Conservation (phyloP, 1,140 invertebrate genomes). For the Hydropsyche tenuis region DNA sequence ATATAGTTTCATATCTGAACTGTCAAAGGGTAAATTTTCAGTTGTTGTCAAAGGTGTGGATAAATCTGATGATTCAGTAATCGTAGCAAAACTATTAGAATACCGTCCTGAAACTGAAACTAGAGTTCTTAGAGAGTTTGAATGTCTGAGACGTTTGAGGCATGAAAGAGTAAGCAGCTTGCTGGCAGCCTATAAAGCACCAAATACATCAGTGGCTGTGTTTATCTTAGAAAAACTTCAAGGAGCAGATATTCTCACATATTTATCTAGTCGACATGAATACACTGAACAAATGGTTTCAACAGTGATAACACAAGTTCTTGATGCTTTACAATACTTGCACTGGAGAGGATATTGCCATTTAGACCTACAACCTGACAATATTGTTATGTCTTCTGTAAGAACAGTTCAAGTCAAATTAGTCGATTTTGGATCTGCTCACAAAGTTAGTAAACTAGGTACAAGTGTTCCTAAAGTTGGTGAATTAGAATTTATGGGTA, state of each 20-base stretch:
- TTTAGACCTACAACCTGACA: constrained; percentile 94
- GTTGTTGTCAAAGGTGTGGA: constrained; percentile 84
- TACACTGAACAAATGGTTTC: constrained; percentile 92
- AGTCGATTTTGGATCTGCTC: constrained; percentile 87
- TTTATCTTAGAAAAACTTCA: constrained; percentile 88
- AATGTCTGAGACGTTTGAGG: constrained; percentile 77
- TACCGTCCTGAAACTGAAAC: constrained; percentile 70
- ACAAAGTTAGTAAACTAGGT: constrained; percentile 80
- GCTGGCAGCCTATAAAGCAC: constrained; percentile 73
- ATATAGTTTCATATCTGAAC: constrained; percentile 84
- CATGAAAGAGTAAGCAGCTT: constrained; percentile 86
- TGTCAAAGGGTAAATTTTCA: constrained; percentile 84
- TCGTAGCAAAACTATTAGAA: constrained; percentile 83
- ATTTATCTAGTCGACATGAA: constrained; percentile 83
- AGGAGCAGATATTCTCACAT: constrained; percentile 90
- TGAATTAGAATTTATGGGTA: constrained; percentile 75
- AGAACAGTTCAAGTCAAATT: constrained; percentile 88
- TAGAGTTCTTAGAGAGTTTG: constrained; percentile 78
- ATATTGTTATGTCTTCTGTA: constrained; percentile 92
- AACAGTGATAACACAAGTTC: constrained; percentile 79
- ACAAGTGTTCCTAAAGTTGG: constrained; percentile 72
- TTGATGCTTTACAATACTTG: constrained; percentile 89
- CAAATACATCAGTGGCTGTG: constrained; percentile 70
- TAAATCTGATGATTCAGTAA: constrained; percentile 71
- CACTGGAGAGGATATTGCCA: constrained; percentile 93